Evolutionary conservation across 2,888 invertebrate genomes (phyloP).

Genomic region (Alcis repandata): DNA sequence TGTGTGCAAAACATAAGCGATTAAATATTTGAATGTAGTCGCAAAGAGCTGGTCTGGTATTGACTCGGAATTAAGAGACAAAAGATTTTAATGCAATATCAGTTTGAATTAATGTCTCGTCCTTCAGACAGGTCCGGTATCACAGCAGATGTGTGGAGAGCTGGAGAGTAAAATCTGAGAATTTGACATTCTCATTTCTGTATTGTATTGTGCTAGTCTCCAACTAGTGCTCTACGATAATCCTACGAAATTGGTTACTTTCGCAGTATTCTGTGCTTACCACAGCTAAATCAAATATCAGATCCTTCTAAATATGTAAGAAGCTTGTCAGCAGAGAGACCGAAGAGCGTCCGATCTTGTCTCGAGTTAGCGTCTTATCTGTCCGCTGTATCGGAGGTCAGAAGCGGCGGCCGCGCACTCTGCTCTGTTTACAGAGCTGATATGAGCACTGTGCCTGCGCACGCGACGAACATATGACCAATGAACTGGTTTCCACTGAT

Average conservation of each 20-base stretch:
- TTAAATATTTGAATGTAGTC: neutral
- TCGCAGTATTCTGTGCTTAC: too few relatives aligned
- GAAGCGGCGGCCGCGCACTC: slow-evolving; percentile 67
- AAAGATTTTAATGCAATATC: neutral
- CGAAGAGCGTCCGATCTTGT: slow-evolving; percentile 19
- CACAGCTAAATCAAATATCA: neutral
- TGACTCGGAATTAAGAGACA: neutral
- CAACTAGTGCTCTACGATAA: too few relatives aligned
- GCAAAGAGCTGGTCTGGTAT: neutral
- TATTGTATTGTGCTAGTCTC: too few relatives aligned
- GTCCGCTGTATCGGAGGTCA: slow-evolving; percentile 71
- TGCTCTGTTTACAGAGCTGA: slow-evolving; percentile 67
- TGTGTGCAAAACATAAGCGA: neutral
- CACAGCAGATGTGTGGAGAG: too few relatives aligned
- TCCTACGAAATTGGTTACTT: too few relatives aligned
- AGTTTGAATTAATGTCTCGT: neutral
- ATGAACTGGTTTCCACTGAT: slow-evolving; percentile 52
- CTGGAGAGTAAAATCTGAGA: neutral
- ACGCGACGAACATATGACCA: slow-evolving; percentile 76
- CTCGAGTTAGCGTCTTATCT: slow-evolving; percentile 60
- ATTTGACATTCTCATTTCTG: too few relatives aligned
- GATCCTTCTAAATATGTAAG: slow-evolving; percentile 30
- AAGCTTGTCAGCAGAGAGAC: slow-evolving; percentile 54
- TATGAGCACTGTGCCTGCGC: slow-evolving; percentile 63
- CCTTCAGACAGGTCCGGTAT: too few relatives aligned